Evolutionary conservation across 2,113 vertebrate species (phyloP).

Genomic region (Scomber japonicus): DNA sequence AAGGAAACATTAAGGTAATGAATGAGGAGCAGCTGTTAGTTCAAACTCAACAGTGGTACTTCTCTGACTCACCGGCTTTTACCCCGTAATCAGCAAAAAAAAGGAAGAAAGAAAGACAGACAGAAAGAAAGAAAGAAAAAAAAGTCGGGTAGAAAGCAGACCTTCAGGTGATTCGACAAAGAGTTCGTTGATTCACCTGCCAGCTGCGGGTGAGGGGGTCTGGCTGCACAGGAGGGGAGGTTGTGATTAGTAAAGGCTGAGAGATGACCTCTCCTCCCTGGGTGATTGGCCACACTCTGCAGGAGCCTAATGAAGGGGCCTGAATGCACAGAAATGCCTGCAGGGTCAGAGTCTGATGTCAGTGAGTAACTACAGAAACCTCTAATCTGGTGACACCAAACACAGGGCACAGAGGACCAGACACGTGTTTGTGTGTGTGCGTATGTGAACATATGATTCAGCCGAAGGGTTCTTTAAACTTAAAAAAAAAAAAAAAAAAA

Average conservation of each 20-base stretch:
- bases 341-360: constrained; percentile 57
- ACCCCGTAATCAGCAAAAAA: constrained; percentile 56
- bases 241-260: constrained; percentile 62
- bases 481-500: no score
- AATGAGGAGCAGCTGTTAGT: constrained; percentile 59
- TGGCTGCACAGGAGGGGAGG: constrained; percentile 26
- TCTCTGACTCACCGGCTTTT: constrained; percentile 57
- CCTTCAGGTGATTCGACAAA: constrained; percentile 76
- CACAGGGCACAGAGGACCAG: constrained; percentile 18
- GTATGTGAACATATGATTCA: not conserved
- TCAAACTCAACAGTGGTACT: constrained; percentile 32
- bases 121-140: not conserved
- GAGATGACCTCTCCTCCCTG: constrained; percentile 67
- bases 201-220: constrained; percentile 48
- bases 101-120: not conserved
- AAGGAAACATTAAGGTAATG: constrained; percentile 37
- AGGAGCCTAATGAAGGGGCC: constrained; percentile 73
- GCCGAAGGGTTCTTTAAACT: no score
- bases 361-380: constrained; percentile 57
- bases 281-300: constrained; percentile 77
- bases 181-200: constrained; percentile 77
- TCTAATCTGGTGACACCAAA: constrained; percentile 68
- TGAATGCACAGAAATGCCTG: constrained; percentile 36
- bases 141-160: constrained; percentile 20
- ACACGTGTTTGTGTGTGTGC: constrained; percentile 12